phyloP scores from a whole-genome alignment of 2,888 invertebrate species.

The Uloborus plumipes region DNA sequence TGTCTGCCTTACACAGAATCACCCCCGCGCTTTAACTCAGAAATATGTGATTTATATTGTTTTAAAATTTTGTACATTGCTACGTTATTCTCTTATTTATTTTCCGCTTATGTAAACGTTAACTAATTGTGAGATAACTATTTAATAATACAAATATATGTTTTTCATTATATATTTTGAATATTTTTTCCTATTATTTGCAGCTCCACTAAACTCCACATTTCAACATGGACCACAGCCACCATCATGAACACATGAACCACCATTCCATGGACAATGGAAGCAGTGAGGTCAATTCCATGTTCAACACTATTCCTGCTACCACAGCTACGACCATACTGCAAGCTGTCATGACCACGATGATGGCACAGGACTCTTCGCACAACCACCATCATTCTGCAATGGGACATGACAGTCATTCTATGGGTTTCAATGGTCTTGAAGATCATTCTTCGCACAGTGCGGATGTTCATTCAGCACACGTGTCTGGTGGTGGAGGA shows the following conservation, averaged over 20 bases:
- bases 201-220: too few relatives aligned
- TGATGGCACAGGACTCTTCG: constrained; percentile 18
- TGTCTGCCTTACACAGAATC: too few relatives aligned
- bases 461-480: constrained; percentile 31
- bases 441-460: not conserved
- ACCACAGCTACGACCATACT: constrained; percentile 37
- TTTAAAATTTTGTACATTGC: too few relatives aligned
- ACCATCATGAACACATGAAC: constrained; percentile 20
- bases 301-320: constrained; percentile 5
- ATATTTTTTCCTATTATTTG: not conserved
- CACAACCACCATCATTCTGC: constrained; percentile 8
- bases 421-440: not conserved
- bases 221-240: constrained; percentile 30
- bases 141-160: too few relatives aligned
- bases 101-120: not conserved
- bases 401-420: constrained; percentile 24
- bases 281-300: not conserved
- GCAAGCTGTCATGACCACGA: constrained; percentile 48
- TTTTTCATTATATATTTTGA: not conserved
- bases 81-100: too few relatives aligned
- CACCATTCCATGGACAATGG: constrained; percentile 19
- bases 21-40: too few relatives aligned
- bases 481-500: constrained; percentile 1
- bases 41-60: too few relatives aligned
- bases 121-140: not conserved